Evolutionary conservation across 2,888 invertebrate genomes (phyloP), one percentile per base, ranked within the genome.

Genomic region (Drosophila greeni): DNA sequence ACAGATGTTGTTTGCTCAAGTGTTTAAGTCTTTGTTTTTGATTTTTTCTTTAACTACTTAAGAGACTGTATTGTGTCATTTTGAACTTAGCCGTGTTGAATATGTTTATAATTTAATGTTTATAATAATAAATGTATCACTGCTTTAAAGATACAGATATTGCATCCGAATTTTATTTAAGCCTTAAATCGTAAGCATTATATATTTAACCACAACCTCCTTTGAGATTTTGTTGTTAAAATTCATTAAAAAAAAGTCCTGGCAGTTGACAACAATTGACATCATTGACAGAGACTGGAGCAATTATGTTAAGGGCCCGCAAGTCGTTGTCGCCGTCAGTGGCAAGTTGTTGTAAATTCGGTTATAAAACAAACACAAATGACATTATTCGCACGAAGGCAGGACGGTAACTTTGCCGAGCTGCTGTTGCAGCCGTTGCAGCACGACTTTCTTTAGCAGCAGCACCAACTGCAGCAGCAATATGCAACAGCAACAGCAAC

Each of bases 301-400:
- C 68, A 74, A 80, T 81, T 75, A 77, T 73, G 68, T 62, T 49
- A 47, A 60, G 24, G 64, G 61, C 68, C 61, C 73, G 64, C 1
- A 5, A 39, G 53, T 20, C 24, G 36, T 31, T 71, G 73, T 67
- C 59, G 53, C 48, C 43, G 55, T 39, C 60, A 70, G 59, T 59
- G 69, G 65, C 67, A 72, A 80, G 69, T 82, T 69, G 82, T 76
- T 75, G 75, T 84, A 74, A 75, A 73, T 72, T 76, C 69, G 75
- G 71, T 81, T 81, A 84, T 82, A 84, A 81, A 81, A 81, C 81
- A 82, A 81, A 81, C 75, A 80, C 84, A 84, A 82, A 79, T 76
- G 82, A 84, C 80, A 84, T 82, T 84, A 84, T 80, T 84, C 80
- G 74, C 80, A 82, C 76, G 84, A 84, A 71, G 82, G 67, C 82